A percentile compares a stretch with the other conserved stretches of the same genome.
phyloP scores from a whole-genome alignment of 2,113 vertebrate genomes.

The Esox niger region DNA sequence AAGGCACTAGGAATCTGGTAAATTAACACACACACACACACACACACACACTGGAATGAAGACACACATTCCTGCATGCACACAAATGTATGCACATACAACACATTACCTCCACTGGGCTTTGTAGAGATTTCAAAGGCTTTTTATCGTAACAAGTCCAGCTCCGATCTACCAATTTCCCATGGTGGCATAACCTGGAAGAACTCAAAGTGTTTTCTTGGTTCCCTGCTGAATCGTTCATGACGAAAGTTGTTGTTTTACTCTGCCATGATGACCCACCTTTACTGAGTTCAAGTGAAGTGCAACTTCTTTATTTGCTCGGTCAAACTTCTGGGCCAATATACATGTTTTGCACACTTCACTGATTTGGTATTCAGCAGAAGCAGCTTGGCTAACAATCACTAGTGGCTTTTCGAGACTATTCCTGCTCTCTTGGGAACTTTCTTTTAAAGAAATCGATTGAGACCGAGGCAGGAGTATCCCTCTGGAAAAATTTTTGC shows the following conservation, averaged over 20 bases:
- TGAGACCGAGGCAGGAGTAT: no score
- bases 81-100: slow-evolving; percentile 9
- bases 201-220: slow-evolving; percentile 34
- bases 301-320: slow-evolving; percentile 55
- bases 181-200: background rate
- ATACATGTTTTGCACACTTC: slow-evolving; percentile 1
- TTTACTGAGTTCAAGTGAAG: slow-evolving; percentile 59
- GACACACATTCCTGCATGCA: slow-evolving; percentile 1
- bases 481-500: no score
- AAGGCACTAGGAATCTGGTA: background rate
- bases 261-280: slow-evolving; percentile 26
- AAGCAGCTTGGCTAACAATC: no score
- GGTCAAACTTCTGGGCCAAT: slow-evolving; percentile 27
- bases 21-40: slow-evolving; percentile 5
- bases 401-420: no score
- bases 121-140: no score
- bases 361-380: no score
- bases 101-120: background rate
- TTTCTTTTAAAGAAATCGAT: no score
- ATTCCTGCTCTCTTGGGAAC: no score
- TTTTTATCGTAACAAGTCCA: no score
- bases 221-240: slow-evolving; percentile 60
- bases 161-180: no score
- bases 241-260: slow-evolving; percentile 36
- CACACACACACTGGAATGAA: slow-evolving; percentile 9